Evolutionary conservation across 2,888 invertebrate species (phyloP).

Genomic region (Plagiodera versicolora): DNA sequence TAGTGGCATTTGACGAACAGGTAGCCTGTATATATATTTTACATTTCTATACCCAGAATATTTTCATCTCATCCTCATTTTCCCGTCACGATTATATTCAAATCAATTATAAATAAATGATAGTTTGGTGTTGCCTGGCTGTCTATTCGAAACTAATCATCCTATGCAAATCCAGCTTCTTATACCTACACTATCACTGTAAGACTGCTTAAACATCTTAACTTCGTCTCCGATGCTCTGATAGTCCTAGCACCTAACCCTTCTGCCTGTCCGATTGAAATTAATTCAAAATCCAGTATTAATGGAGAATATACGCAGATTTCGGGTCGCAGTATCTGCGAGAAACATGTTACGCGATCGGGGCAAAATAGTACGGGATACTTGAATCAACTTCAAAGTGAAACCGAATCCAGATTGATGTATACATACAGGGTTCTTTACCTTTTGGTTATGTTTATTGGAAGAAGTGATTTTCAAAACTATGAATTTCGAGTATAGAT

Average conservation of each 20-base stretch:
- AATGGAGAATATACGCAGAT: conserved; percentile 49
- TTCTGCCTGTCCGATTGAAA: conserved; percentile 46
- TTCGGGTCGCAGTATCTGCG: conserved; percentile 44
- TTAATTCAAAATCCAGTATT: conserved; percentile 48
- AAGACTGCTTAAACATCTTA: conserved; percentile 23
- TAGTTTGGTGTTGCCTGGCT: neutral
- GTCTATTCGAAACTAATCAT: conserved; percentile 21
- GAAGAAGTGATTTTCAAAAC: no score
- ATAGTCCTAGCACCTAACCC: conserved; percentile 24
- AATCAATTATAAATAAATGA: neutral
- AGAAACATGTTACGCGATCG: conserved; percentile 2
- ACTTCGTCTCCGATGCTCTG: conserved; percentile 14
- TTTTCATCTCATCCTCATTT: no score
- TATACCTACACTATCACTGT: conserved; percentile 17
- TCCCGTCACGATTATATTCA: no score
- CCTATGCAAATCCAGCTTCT: conserved; percentile 23
- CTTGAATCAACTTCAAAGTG: no score
- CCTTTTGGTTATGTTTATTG: no score
- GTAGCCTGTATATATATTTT: no score
- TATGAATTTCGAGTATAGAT: no score
- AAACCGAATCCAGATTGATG: no score
- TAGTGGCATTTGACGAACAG: no score
- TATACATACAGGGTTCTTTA: no score
- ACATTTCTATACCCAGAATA: no score
- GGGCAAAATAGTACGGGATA: neutral